Evolutionary conservation across 2,797 vertebrate species (phyloP).

Genomic region (Acipenser oxyrinchus): DNA sequence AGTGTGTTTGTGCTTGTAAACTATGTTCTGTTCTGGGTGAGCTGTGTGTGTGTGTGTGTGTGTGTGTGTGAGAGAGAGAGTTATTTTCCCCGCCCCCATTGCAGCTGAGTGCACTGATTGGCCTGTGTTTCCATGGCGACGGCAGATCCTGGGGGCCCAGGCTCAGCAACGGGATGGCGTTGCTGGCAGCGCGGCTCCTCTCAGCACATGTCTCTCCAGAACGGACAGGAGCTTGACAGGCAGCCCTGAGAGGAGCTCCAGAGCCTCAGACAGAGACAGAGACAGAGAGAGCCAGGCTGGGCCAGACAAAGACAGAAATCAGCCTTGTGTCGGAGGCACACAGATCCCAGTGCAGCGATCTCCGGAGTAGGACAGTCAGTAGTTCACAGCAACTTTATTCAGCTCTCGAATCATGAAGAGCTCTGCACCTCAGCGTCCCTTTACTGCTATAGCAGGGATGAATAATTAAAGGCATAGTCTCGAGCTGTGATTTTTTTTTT

Average conservation of each 20-base stretch:
- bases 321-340: background rate
- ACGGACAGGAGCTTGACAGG: conserved; percentile 55
- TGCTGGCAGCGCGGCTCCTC: conserved; percentile 37
- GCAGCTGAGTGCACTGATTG: conserved; percentile 49
- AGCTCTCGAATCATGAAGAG: no score
- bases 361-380: background rate
- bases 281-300: background rate
- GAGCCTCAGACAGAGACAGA: background rate
- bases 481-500: background rate
- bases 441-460: background rate
- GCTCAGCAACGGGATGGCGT: conserved; percentile 50
- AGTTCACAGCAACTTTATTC: no score
- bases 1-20: no score
- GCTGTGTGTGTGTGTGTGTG: background rate
- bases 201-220: conserved; percentile 51
- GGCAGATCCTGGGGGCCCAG: conserved; percentile 39
- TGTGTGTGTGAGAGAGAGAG: conserved; percentile 3
- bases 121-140: conserved; percentile 75
- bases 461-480: background rate
- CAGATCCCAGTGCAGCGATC: background rate
- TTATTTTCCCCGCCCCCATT: conserved; percentile 21
- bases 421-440: background rate
- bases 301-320: background rate
- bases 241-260: conserved; percentile 7
- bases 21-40: no score